A percentile compares a stretch with the other conserved stretches of the same genome.
These are phyloP conservation scores for Xylocopa sonorina DNA, from an alignment of 1,140 invertebrate genomes.

Conservation along the genomic window DNA sequence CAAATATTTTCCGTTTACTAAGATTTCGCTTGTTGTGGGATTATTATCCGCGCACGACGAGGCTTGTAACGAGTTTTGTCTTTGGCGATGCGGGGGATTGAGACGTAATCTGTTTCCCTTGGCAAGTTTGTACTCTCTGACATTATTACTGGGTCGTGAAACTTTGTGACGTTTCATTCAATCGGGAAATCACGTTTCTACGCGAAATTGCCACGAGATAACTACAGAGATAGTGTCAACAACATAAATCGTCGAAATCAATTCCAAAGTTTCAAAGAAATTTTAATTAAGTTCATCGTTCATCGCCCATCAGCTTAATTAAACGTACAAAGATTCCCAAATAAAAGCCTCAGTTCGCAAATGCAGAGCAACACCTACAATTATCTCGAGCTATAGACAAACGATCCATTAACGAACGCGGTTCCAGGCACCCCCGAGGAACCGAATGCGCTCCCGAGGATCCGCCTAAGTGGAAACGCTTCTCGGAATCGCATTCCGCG, in stretches of 20 bases:
- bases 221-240: background rate
- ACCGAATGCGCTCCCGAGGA: background rate
- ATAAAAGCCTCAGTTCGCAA: too few species aligned
- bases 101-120: background rate
- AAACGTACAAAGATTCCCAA: too few species aligned
- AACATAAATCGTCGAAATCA: background rate
- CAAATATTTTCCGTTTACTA: background rate
- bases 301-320: too few species aligned
- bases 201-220: too few species aligned
- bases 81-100: background rate
- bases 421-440: too few species aligned
- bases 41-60: background rate
- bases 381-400: too few species aligned
- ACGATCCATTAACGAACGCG: too few species aligned
- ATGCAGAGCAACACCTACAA: too few species aligned
- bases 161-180: background rate
- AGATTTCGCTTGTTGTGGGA: too few species aligned
- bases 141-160: background rate
- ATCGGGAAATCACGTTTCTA: background rate
- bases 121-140: background rate
- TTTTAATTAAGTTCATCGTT: too few species aligned
- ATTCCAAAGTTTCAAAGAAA: too few species aligned
- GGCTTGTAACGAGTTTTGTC: background rate
- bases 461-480: background rate
- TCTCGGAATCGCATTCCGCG: background rate